Base-by-base conservation (phyloP, 2,113 vertebrate genomes). In the Cranoglanis bouderius region DNA sequence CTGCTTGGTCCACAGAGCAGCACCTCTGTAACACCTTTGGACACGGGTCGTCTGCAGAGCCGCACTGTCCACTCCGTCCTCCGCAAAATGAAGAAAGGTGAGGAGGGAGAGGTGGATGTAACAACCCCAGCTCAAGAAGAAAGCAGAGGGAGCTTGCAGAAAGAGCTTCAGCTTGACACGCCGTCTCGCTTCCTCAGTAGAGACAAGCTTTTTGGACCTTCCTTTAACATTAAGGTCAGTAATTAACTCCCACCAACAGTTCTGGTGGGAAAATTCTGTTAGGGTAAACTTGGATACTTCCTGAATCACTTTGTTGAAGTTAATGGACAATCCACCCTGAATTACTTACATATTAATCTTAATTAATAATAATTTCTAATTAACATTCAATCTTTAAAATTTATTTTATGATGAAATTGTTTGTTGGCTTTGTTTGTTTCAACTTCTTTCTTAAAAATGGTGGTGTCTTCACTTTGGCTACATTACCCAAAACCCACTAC, bases 141-240 rank as follows among this genome's bases (percentile, higher is more conserved):
- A 65, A 93, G 35, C 92, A 88, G 21, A 93, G 91, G 38, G 92
- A 91, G 32, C 53, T 81, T 92, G 59, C 94, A 95, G 88, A 97
- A 95, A 89, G 97, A 98, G 35, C 94, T 98, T 82, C 96, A 96
- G 88, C 96, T 99, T 90, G 98, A 99, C 88, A 99, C 98, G 0
- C 98, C 98, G 0, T 99, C 98, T 16, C 98, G 98, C 55, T 99
- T 99, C 91, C 95, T 99, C 88, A 97, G 96, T 88, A 96, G 96
- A 94, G 97, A 98, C 93, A 96, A 97, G 89, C 96, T 98, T 0
- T 99, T 98, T 91, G 97, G 97, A 85, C 98, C 98, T 26, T 96
- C 97, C 3, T 99, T 99, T 92, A 97, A 98, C 90, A 95, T 98
- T 67, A 97, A 98, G 97, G 98, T 99, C 91, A 80, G 46, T 43